Conservation (phyloP, 2,888 invertebrate species). For the Thysanoteuthis rhombus region DNA sequence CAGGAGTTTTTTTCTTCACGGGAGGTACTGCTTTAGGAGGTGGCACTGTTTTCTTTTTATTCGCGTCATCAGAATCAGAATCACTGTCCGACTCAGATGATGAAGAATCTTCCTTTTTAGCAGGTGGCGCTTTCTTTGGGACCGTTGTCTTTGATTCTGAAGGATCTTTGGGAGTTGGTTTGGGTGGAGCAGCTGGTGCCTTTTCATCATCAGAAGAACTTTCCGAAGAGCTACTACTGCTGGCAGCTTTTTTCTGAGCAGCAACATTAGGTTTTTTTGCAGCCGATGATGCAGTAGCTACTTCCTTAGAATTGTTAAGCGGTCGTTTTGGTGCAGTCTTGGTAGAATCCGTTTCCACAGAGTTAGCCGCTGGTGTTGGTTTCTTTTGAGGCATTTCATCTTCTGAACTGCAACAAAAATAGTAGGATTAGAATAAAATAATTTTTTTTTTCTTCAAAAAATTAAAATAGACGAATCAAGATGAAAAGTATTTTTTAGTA, state of each 20-base stretch:
- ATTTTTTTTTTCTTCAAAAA: too few relatives aligned
- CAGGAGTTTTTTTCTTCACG: not conserved
- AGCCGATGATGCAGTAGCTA: not conserved
- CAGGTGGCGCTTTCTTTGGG: slow-evolving; percentile 34
- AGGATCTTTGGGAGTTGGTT: slow-evolving; percentile 17
- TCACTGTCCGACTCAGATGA: slow-evolving; percentile 37
- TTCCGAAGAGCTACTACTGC: slow-evolving; percentile 33
- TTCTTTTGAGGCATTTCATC: not conserved
- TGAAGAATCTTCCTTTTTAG: slow-evolving; percentile 38
- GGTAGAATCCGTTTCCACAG: slow-evolving; percentile 30
- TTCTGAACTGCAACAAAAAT: not conserved
- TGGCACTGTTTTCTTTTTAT: not conserved
- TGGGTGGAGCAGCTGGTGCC: slow-evolving; percentile 36
- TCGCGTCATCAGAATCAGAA: slow-evolving; percentile 35
- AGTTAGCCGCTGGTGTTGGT: not conserved
- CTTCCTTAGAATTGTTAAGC: not conserved
- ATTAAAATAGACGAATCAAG: too few relatives aligned
- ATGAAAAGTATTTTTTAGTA: too few relatives aligned
- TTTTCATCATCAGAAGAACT: slow-evolving; percentile 36
- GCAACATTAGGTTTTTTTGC: slow-evolving; percentile 32
- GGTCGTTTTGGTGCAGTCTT: slow-evolving; percentile 25
- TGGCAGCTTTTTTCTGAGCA: slow-evolving; percentile 30
- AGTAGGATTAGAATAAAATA: not conserved
- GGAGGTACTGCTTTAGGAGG: not conserved
- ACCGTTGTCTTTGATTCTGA: not conserved